Conservation (phyloP, 2,113 vertebrate genomes). For the Piprites chloris region DNA sequence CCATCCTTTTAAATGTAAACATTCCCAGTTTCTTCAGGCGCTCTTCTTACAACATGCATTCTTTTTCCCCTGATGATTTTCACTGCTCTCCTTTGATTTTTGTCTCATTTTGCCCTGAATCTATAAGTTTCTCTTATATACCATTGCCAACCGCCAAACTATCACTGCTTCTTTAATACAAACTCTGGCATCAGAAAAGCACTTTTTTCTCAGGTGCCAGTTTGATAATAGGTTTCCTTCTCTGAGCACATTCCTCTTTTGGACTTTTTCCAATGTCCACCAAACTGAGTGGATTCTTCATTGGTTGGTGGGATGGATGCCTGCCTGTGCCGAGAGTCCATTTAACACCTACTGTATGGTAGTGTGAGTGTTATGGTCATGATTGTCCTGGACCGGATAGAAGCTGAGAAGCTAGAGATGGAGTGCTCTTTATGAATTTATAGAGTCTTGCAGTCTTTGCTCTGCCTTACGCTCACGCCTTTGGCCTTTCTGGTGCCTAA, state of each 20-base stretch:
- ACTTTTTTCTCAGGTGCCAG: neutral
- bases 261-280: neutral
- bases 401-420: neutral
- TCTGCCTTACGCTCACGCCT: neutral
- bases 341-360: neutral
- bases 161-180: neutral
- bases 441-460: neutral
- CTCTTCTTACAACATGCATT: neutral
- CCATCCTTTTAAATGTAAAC: neutral
- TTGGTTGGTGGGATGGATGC: neutral
- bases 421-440: neutral
- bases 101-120: neutral
- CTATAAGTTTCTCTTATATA: neutral
- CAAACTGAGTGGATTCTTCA: neutral
- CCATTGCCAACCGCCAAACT: neutral
- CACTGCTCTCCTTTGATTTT: neutral
- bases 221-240: neutral
- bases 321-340: too few relatives aligned
- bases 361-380: neutral
- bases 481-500: neutral
- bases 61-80: fast-evolving
- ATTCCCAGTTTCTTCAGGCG: neutral
- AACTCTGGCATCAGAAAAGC: neutral
- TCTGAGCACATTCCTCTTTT: neutral
- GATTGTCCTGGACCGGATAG: neutral